Base-by-base conservation (phyloP, 2,888 invertebrate species). In the Calameuta filiformis region DNA sequence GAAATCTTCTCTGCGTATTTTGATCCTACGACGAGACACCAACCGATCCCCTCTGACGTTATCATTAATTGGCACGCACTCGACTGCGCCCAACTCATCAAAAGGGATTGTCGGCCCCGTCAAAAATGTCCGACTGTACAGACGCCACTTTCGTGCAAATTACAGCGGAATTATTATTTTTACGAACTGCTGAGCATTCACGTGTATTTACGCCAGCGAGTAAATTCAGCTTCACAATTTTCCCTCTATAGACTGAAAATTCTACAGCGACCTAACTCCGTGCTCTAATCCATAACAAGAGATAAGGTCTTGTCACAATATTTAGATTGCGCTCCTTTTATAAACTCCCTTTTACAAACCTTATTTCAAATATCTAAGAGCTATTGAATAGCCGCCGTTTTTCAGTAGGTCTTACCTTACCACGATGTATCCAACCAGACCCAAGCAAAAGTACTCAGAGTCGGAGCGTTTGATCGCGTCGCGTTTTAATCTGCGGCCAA, bases 61-160 rank as follows among this genome's bases (percentile, higher is more conserved):
- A 87, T 87, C 87, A 86, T 84, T 81, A 85, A 83, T 76, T 82
- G 85, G 85, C 87, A 87, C 87, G 84, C 86, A 84, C 84, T 86
- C 85, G 83, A 85, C 84, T 81, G 83, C 81, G 84, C 83, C 84
- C 81, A 80, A 83, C 86, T 84, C 84, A 83, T 88, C 88, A 85
- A 87, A 87, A 87, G 84, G 86, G 88, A 87, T 87, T 86, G 81
- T 73, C 81, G 76, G 31, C 56, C 56, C 23, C 9, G 56, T 56
- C 56, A 56, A 56, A 56, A 56, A 56, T 56, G 56, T 56, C 56
- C 56, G 23, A 56, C 56, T 56, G 23, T 56, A 56, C 56, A 56
- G 56, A 2, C 56, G 9, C 56, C 56, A 56, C 56, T 56, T 56
- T 56, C 15, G 56, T 56, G 23, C 2, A 56, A 56, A 56, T 56